Evolutionary conservation across 2,888 invertebrate species (phyloP).

Genomic region (Balanococcus diminutus): DNA sequence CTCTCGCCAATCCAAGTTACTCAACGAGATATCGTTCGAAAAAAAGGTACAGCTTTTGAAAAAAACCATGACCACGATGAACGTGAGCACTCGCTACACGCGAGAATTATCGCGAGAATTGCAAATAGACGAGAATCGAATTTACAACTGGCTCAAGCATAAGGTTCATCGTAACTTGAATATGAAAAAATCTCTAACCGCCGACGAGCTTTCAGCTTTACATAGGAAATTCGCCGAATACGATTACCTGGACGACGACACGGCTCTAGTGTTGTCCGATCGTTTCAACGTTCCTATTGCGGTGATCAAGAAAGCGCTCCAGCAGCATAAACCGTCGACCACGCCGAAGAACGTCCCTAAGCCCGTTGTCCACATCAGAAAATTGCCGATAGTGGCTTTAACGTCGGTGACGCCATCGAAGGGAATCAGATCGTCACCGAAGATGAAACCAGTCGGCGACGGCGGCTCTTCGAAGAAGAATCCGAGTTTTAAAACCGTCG

Average conservation of each 20-base stretch:
- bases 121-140: neutral
- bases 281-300: neutral
- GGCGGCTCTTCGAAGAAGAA: neutral
- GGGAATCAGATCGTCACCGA: neutral
- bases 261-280: neutral
- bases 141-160: neutral
- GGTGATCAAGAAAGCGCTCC: neutral
- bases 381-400: neutral
- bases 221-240: neutral
- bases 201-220: neutral
- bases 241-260: slow-evolving; percentile 2
- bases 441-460: neutral
- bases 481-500: neutral
- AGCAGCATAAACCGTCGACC: neutral
- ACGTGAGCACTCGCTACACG: neutral
- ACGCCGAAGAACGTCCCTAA: neutral
- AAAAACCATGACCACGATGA: neutral
- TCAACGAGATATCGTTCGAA: slow-evolving; percentile 11
- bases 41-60: neutral
- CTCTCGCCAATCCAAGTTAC: too few relatives aligned
- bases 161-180: neutral
- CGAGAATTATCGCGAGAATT: neutral
- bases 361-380: neutral
- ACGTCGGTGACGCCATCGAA: neutral
- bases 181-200: neutral